Conservation (phyloP, 2,888 invertebrate species). For the Synergus umbraculus region DNA sequence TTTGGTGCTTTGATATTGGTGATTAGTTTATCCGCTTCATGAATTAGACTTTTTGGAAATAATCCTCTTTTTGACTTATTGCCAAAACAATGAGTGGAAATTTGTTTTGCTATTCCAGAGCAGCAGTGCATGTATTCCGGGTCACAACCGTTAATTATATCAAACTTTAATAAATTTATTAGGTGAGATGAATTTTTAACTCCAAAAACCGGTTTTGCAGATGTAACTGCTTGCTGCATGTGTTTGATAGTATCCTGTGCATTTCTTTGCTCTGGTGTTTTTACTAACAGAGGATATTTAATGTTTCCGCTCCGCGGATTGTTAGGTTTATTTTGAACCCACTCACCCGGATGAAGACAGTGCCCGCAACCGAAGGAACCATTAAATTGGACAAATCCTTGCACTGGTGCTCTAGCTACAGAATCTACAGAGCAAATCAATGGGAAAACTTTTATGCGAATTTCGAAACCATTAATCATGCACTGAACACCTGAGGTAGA, state of each 20-base stretch:
- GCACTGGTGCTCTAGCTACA: conserved; percentile 40
- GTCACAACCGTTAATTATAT: conserved; percentile 44
- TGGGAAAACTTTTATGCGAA: conserved; percentile 30
- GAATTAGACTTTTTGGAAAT: neutral
- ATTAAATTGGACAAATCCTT: conserved; percentile 44
- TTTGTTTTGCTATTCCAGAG: conserved; percentile 41
- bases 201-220: conserved; percentile 37
- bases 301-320: neutral
- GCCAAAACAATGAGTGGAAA: neutral
- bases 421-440: conserved; percentile 47
- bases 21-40: neutral
- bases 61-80: neutral
- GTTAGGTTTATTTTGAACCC: neutral
- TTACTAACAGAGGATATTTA: conserved; percentile 43
- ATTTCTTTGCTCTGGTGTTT: conserved; percentile 34
- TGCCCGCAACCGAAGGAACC: conserved; percentile 43
- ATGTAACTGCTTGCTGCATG: conserved; percentile 37
- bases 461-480: conserved; percentile 11
- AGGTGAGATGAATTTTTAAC: conserved; percentile 41
- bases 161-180: conserved; percentile 42
- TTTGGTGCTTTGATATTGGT: neutral
- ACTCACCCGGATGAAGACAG: conserved; percentile 44
- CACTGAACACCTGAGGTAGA: conserved; percentile 33
- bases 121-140: conserved; percentile 44
- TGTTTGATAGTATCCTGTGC: conserved; percentile 33